Evolutionary conservation across 2,797 vertebrate species (phyloP), one percentile per base, ranked within the genome.

Genomic region (Thunnus albacares): DNA sequence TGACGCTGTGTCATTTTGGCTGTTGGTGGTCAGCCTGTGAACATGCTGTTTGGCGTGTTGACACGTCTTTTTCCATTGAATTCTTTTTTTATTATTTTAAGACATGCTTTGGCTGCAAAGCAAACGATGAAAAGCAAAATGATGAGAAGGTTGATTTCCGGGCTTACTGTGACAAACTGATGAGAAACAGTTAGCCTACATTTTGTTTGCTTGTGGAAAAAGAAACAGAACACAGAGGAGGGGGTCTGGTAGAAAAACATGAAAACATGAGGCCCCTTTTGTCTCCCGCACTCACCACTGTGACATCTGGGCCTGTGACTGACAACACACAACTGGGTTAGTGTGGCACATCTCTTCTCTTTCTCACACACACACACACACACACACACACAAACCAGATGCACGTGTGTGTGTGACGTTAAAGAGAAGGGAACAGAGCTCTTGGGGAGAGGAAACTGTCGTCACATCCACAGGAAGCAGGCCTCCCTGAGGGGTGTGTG

Each of bases 401-500:
- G 24, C 72, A 83, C 15, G 33, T 59, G 72, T 24, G 24, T 79
- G 57, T 76, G 22, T 82, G 79, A 89, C 62, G 75, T 87, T 81
- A 73, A 63, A 84, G 51, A 85, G 64, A 84, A 90, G 79, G 83
- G 82, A 91, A 87, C 73, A 47, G 76, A 82, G 41, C 49, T 57
- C 4, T 7, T 51, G 75, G 59, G 75, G 79, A 87, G 79, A 90
- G 92, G 92, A 93, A 93, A 79, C 80, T 75, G 72, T 84, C 84
- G 84, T 93, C 92, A 90, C 72, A 77, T 65, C 62, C 63, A 84
- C 92, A 93, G 94, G 93, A 94, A 94, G 87, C 65, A 81, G 82
- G 88, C 92, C 91, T 91, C 91, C 89, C 82, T 75, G 24, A 83
- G 56, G 70, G 82, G 82, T 12, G 62, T 30, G 86, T 18, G 60